These are phyloP conservation scores for Thaleichthys pacificus DNA, from an alignment of 2,797 vertebrate species.

Conservation along the genomic window DNA sequence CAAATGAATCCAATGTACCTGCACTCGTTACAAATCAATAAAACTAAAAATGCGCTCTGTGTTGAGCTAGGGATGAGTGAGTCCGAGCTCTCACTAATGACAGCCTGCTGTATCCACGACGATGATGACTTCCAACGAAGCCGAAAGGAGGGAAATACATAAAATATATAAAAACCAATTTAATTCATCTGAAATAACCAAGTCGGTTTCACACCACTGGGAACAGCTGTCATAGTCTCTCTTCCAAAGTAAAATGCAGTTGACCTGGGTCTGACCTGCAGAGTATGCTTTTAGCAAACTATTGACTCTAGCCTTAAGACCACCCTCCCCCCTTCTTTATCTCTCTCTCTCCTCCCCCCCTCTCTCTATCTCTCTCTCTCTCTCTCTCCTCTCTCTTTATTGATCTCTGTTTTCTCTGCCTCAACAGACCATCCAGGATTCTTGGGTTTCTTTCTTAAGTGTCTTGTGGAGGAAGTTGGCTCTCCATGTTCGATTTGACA, in stretches of 20 bases:
- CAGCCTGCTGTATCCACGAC: too few relatives aligned
- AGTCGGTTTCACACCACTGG: neutral
- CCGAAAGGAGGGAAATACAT: neutral
- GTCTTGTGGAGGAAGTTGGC: constrained; percentile 51
- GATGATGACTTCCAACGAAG: too few relatives aligned
- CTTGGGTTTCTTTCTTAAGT: constrained; percentile 38
- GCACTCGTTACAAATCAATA: too few relatives aligned
- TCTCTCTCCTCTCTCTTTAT: constrained; percentile 34
- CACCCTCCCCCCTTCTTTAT: neutral
- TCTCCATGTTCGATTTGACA: constrained; percentile 40
- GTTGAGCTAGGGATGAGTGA: too few relatives aligned
- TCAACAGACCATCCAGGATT: constrained; percentile 49
- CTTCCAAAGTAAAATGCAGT: constrained; percentile 42
- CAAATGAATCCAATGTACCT: too few relatives aligned
- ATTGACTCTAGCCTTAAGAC: constrained; percentile 25
- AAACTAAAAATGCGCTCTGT: too few relatives aligned
- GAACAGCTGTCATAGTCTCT: neutral
- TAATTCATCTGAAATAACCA: neutral
- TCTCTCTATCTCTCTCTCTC: too few relatives aligned
- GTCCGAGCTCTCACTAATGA: too few relatives aligned
- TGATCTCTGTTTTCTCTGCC: constrained; percentile 57
- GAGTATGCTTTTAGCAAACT: constrained; percentile 53
- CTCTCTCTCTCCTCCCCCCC: neutral
- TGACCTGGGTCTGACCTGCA: constrained; percentile 52
- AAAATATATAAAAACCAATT: neutral